Base-by-base conservation (phyloP, 2,888 invertebrate species). In the Caenorhabditis sp. region DNA sequence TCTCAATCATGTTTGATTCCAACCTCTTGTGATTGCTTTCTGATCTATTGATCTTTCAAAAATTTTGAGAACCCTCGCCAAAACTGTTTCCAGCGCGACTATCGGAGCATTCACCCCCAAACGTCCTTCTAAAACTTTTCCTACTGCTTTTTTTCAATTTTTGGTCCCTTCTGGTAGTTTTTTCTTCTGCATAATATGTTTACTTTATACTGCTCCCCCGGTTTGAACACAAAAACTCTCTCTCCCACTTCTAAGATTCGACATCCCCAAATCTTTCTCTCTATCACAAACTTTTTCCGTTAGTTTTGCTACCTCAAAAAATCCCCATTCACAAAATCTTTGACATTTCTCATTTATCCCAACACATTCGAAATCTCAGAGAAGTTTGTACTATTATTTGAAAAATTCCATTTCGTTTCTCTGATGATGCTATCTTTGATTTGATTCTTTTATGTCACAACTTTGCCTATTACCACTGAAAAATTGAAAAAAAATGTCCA, bases 11-110 rank as follows among this genome's bases (percentile, higher is more conserved):
- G 58, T 66, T 51, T 28, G 31, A 58, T 58, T 58, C 41, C 59
- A 44, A 19, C 22, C 35, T 31, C 61, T 49, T 69, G 66, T 76
- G 68, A 69, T 77, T 69, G 69, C 77, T 77, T 61, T 69, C 69
- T 66, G 58, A 75, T 75, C 64, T 56, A 64, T 61, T 35, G n/a
- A 35, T 24, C 19, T 49, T 47, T 47, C 41, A 22, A 31, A 68
- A 8, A 47, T 31, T 64, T 47, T 38, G 10, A 7, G 24, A 35
- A 28, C 26, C 22, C 16, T 26, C 54, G n/a, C 28, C 58, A 44
- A 26, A 51, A 14, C 26, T 56, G 56, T 44, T 44, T 58, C 59
- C 58, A 41, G 70, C 41, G 58, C 12, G 12, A 70, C 44, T 56
- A 59, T 58, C 58, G 72, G 59, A 59, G 72, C 59, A 59, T 59